Evolutionary conservation across 1,140 invertebrate species (phyloP).

Genomic region (Platyscapa corneri): DNA sequence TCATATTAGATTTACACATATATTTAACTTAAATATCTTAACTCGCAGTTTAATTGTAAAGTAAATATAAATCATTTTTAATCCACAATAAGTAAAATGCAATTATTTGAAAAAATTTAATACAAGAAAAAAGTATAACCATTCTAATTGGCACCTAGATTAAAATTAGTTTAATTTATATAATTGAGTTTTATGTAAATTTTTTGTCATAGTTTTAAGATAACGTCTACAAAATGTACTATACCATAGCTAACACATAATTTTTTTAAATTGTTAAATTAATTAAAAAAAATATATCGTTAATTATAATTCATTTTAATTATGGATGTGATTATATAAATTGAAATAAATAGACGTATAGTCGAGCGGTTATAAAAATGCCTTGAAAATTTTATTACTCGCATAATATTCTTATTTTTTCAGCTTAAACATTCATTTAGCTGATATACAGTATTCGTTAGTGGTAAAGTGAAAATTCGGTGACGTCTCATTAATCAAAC

Average conservation of each 20-base stretch:
- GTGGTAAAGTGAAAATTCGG: slow-evolving; percentile 41
- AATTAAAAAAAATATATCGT: slow-evolving; percentile 42
- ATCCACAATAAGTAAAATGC: slow-evolving; percentile 25
- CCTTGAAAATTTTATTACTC: slow-evolving; percentile 53
- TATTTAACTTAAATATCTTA: slow-evolving; percentile 47
- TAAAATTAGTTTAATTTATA: slow-evolving; percentile 52
- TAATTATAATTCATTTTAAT: slow-evolving; percentile 30
- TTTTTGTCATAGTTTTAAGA: not conserved
- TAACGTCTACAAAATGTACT: slow-evolving; percentile 9
- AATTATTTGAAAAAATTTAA: slow-evolving; percentile 31
- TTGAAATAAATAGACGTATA: slow-evolving; percentile 43
- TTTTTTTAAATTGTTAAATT: slow-evolving; percentile 23
- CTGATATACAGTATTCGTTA: slow-evolving; percentile 30
- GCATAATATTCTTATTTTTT: slow-evolving; percentile 45
- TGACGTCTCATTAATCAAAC: slow-evolving; percentile 36
- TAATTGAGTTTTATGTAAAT: slow-evolving; percentile 37
- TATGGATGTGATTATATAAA: slow-evolving; percentile 21
- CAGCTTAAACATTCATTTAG: slow-evolving; percentile 28
- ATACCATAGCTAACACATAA: not conserved
- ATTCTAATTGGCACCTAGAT: slow-evolving; percentile 47
- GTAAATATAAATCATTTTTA: slow-evolving; percentile 21
- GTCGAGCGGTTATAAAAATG: slow-evolving; percentile 48
- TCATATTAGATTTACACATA: slow-evolving; percentile 36
- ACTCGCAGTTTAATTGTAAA: slow-evolving; percentile 42
- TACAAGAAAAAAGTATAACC: slow-evolving; percentile 20